These are phyloP conservation scores for Drosophila parabipectinata DNA, from an alignment of 1,140 invertebrate genomes.

Conservation along the genomic window DNA sequence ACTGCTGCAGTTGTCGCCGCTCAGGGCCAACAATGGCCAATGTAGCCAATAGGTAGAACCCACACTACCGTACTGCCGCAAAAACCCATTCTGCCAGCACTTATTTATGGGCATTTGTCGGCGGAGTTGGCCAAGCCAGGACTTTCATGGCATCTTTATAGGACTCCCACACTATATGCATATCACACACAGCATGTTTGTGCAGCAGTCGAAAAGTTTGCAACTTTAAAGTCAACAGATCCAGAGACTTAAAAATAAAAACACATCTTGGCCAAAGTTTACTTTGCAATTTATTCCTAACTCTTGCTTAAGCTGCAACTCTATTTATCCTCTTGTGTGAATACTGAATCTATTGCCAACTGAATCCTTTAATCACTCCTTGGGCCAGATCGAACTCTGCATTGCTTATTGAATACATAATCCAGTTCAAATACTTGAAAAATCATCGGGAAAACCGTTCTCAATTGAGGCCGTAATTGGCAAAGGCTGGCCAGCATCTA, in stretches of 20 bases:
- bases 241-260: constrained; percentile 29
- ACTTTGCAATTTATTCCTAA: constrained; percentile 25
- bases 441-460: constrained; percentile 5
- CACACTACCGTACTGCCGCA: constrained; percentile 2
- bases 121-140: constrained; percentile 62
- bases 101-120: constrained; percentile 79
- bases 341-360: background rate
- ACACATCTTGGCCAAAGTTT: constrained; percentile 28
- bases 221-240: constrained; percentile 51
- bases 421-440: constrained; percentile 7
- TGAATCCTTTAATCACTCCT: constrained; percentile 18
- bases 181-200: constrained; percentile 3
- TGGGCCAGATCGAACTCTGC: constrained; percentile 6
- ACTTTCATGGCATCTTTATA: constrained; percentile 50
- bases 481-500: constrained; percentile 22
- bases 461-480: constrained; percentile 68
- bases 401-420: constrained; percentile 32
- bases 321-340: background rate
- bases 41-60: constrained; percentile 56
- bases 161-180: constrained; percentile 32
- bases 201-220: constrained; percentile 25
- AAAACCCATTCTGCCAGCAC: constrained; percentile 13
- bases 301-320: constrained; percentile 24
- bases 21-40: constrained; percentile 51
- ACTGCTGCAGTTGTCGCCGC: constrained; percentile 72